phyloP scores from a whole-genome alignment of 2,888 invertebrate genomes.

The Terebella lapidaria region DNA sequence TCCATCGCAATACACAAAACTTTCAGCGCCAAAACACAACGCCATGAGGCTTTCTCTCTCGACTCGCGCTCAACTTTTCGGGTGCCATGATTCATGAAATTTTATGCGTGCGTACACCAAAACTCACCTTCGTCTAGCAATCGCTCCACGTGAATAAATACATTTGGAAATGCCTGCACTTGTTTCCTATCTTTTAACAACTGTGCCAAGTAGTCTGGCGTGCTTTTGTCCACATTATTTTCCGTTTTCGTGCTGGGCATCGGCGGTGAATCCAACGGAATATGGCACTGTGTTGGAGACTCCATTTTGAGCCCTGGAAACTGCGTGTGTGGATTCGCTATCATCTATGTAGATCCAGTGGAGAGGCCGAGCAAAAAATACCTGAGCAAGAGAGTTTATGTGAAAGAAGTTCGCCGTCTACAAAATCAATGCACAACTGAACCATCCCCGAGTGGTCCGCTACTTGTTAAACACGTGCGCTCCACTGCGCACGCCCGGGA shows the following conservation, averaged over 20 bases:
- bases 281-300: neutral
- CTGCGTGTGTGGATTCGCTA: too few species aligned
- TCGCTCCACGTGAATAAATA: conserved; percentile 98
- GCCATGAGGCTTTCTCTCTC: too few species aligned
- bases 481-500: neutral
- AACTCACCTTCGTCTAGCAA: conserved; percentile 93
- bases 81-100: too few species aligned
- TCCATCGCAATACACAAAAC: too few species aligned
- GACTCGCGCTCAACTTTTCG: too few species aligned
- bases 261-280: neutral
- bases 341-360: too few species aligned
- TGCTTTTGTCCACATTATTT: conserved; percentile 1
- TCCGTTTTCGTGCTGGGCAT: neutral
- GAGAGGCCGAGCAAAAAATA: too few species aligned
- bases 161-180: conserved; percentile 98
- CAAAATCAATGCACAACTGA: too few species aligned
- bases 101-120: neutral
- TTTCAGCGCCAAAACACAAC: too few species aligned
- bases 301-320: neutral
- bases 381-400: too few species aligned
- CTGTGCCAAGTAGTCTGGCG: conserved; percentile 81
- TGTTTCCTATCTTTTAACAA: conserved; percentile 99
- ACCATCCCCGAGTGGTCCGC: too few species aligned
- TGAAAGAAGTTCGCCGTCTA: too few species aligned
- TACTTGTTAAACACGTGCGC: conserved; percentile 4